A percentile compares a stretch with the other conserved stretches of the same genome.
These are phyloP conservation scores for Taphrorychus bicolor DNA, from an alignment of 2,888 invertebrate genomes.

Conservation along the genomic window DNA sequence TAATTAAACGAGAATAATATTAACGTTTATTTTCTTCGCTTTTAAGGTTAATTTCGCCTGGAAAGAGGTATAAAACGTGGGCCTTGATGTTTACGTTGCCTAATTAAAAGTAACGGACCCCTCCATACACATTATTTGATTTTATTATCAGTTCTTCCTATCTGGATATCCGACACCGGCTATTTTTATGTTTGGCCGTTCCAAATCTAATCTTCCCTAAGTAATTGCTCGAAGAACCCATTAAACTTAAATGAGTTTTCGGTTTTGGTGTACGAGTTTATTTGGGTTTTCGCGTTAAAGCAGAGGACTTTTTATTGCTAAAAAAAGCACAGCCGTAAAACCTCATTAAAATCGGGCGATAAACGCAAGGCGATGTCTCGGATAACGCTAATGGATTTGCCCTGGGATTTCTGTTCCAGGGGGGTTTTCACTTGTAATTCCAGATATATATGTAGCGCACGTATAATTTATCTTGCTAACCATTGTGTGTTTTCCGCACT, in stretches of 20 bases:
- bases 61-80: neutral
- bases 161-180: conserved; percentile 11
- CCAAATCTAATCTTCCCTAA: conserved; percentile 30
- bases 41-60: neutral
- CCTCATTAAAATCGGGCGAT: conserved; percentile 37
- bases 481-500: neutral
- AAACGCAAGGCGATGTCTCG: conserved; percentile 30
- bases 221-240: conserved; percentile 34
- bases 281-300: conserved; percentile 37
- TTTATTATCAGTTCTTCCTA: conserved; percentile 20
- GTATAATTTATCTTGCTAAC: conserved; percentile 4
- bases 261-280: conserved; percentile 34
- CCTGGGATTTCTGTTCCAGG: conserved; percentile 2
- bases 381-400: conserved; percentile 36
- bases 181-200: conserved; percentile 27
- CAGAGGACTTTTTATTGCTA: conserved; percentile 33
- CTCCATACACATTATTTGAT: conserved; percentile 11
- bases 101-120: conserved; percentile 5
- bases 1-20: neutral
- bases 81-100: neutral
- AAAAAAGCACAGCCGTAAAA: conserved; percentile 36
- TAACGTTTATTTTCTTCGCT: neutral
- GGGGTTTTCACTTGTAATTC: conserved; percentile 13
- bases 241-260: conserved; percentile 40
- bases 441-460: conserved; percentile 8